phyloP scores from a whole-genome alignment of 2,888 invertebrate species.

The Nomada fucata region DNA sequence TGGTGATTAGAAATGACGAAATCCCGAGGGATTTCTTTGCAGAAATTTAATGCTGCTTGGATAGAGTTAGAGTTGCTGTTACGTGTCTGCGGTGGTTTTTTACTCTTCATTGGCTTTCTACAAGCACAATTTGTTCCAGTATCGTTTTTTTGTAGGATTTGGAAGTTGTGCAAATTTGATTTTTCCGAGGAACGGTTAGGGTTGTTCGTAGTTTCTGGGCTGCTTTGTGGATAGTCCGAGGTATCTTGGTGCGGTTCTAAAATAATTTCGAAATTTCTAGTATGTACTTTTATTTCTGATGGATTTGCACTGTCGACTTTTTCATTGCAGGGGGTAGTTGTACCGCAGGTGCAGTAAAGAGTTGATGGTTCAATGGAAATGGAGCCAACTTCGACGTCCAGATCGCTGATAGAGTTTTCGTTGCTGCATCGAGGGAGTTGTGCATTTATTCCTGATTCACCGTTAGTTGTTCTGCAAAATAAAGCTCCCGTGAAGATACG shows the following conservation, averaged over 20 bases:
- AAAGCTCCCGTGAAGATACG: neutral
- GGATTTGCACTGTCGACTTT: slow-evolving; percentile 9
- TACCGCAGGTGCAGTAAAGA: slow-evolving; percentile 29
- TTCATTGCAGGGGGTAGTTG: slow-evolving; percentile 19
- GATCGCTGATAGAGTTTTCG: slow-evolving; percentile 53
- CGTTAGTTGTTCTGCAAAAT: neutral
- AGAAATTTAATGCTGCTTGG: neutral
- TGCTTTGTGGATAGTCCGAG: neutral
- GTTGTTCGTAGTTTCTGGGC: no score
- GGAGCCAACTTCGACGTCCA: slow-evolving; percentile 67
- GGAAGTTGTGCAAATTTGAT: no score
- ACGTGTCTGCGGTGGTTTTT: no score
- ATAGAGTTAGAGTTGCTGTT: no score
- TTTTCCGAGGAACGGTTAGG: accelerated
- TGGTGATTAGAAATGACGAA: neutral
- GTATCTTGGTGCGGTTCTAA: neutral
- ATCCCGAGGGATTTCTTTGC: neutral
- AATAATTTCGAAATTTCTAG: neutral
- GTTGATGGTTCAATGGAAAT: slow-evolving; percentile 1
- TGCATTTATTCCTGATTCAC: neutral
- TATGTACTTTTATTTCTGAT: neutral
- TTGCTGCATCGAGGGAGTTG: neutral
- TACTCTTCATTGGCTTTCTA: no score
- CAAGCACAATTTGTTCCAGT: no score
- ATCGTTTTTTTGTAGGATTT: no score